Base-by-base conservation (phyloP, 2,113 vertebrate species). In the Trogon surrucura region DNA sequence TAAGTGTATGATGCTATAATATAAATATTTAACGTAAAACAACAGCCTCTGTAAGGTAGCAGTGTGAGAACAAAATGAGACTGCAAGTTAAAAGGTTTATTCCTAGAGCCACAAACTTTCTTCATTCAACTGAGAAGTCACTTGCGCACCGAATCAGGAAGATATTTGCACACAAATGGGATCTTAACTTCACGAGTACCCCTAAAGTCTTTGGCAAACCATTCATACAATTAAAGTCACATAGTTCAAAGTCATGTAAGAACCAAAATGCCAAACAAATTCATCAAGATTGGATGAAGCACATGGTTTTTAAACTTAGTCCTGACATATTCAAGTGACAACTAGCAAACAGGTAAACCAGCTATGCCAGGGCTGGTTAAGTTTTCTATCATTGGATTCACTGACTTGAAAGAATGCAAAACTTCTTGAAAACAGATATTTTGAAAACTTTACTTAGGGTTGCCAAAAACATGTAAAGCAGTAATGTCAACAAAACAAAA, bases 21-120 rank as follows among this genome's bases (percentile, higher is more conserved):
- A 73, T 75, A 95, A 96, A 91, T 81, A 96, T 96, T 92, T 81
- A 72, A 89, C 61, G 71, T 45, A 91, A 88, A 96, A 89, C 67
- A 90, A 30, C 51, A 58, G n/a, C 61, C 84, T 89, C 86, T 78
- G 21, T 56, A 60, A 48, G 50, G 72, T 45, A 88, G 34, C 32
- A 72, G 30, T 70, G 47, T 41, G 19, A 13, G 62, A 85, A 53
- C 18, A 54, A 78, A 81, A 77, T 23, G 25, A 1, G 11, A 32
- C 41, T 92, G n/a, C 61, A 85, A 22, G 26, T 57, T 60, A 72
- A 67, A 85, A 69, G 26, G 12, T 48, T 70, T 8, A 36, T 86
- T 89, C n/a, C 16, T 8, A 26, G 15, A 34, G 61, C 54, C 44
- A 45, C 16, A 65, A 45, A 80, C 29, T n/a, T 84, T 41, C 32